Conservation (phyloP, 23 tunicate species). For the Botrylloides violaceus region DNA sequence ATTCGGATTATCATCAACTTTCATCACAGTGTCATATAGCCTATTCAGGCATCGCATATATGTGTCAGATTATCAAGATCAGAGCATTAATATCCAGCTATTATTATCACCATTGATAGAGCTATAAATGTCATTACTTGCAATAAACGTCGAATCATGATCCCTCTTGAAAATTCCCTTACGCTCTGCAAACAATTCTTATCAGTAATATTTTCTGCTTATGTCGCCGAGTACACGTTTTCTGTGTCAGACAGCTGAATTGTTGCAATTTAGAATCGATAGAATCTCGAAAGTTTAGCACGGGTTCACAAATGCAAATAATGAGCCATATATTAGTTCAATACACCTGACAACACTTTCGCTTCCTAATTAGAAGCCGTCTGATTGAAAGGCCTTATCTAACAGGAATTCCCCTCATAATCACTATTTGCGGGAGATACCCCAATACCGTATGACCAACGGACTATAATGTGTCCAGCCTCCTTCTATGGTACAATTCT, state of each 20-base stretch:
- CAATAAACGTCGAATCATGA: slow-evolving; percentile 3
- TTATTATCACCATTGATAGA: neutral
- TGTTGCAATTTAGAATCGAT: neutral
- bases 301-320: slow-evolving; percentile 19
- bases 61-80: too few species aligned
- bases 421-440: neutral
- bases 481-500: too few species aligned
- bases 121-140: slow-evolving; percentile 1
- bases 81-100: too few species aligned
- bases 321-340: slow-evolving; percentile 9
- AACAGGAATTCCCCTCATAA: neutral
- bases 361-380: slow-evolving; percentile 11
- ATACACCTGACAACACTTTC: slow-evolving; percentile 21
- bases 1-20: too few species aligned
- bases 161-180: neutral
- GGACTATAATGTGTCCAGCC: too few species aligned
- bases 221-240: neutral
- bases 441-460: neutral
- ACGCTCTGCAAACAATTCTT: neutral
- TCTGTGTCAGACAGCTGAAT: slow-evolving; percentile 9
- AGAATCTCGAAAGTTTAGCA: neutral
- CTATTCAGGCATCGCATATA: too few species aligned
- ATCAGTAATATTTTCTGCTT: slow-evolving; percentile 7
- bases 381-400: neutral
- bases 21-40: too few species aligned